Percentiles rank a stretch among this genome's conserved stretches.
Conservation (phyloP, 2,888 invertebrate species). For the Rugalucina vietnamica region DNA sequence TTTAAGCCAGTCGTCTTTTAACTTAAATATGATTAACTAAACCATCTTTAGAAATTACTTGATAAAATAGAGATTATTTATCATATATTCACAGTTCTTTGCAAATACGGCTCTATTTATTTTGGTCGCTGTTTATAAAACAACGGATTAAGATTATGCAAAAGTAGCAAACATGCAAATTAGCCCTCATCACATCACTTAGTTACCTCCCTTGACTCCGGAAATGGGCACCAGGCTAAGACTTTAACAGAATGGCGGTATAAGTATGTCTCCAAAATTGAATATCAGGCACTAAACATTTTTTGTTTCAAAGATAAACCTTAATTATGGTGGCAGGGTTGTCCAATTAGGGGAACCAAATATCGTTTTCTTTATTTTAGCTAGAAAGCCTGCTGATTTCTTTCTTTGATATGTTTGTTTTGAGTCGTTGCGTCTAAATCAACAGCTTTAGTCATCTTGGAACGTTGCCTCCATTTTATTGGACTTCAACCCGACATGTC, state of each 20-base stretch:
- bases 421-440: too few relatives aligned
- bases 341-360: too few relatives aligned
- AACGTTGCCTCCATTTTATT: too few relatives aligned
- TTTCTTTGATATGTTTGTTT: too few relatives aligned
- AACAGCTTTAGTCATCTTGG: too few relatives aligned
- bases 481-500: too few relatives aligned
- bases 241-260: neutral
- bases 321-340: too few relatives aligned
- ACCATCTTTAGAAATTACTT: neutral
- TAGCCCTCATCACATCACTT: neutral
- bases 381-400: too few relatives aligned
- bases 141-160: slow-evolving; percentile 10
- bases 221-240: slow-evolving; percentile 7
- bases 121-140: neutral
- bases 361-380: too few relatives aligned
- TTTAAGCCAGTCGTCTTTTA: too few relatives aligned
- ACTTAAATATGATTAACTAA: slow-evolving; percentile 8
- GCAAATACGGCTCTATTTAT: neutral
- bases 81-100: slow-evolving; percentile 7
- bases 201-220: neutral
- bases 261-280: slow-evolving; percentile 3
- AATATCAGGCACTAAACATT: too few relatives aligned
- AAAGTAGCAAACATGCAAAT: slow-evolving; percentile 10
- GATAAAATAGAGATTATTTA: slow-evolving; percentile 12
- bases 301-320: too few relatives aligned